Evolutionary conservation across 1,140 invertebrate genomes (phyloP).

Genomic region (Penaeus chinensis): DNA sequence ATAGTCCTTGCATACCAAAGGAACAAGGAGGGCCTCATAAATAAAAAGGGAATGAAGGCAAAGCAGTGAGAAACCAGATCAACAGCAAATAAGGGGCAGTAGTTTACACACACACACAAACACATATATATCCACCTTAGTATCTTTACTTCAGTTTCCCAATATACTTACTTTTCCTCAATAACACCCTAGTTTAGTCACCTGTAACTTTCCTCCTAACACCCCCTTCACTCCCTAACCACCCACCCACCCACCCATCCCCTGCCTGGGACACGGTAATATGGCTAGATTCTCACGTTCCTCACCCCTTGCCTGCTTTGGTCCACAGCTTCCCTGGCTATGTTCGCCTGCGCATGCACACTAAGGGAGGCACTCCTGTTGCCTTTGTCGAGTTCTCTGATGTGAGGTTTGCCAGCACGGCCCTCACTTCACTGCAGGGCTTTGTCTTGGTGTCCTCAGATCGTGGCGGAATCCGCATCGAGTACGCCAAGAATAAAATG

Average conservation of each 20-base stretch:
- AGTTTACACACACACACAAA: background rate
- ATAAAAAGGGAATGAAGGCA: no score
- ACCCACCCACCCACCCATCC: slow-evolving; percentile 49
- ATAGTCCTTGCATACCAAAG: no score
- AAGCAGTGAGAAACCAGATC: no score
- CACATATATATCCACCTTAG: background rate
- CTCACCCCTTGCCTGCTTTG: slow-evolving; percentile 57
- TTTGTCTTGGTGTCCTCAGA: slow-evolving; percentile 94
- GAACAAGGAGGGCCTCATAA: no score
- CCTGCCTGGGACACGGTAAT: slow-evolving; percentile 66
- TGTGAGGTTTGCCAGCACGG: slow-evolving; percentile 87
- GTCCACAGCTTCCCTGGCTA: slow-evolving; percentile 93
- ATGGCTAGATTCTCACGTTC: slow-evolving; percentile 38
- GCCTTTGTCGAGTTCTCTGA: slow-evolving; percentile 98
- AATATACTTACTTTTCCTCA: background rate
- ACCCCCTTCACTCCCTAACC: slow-evolving; percentile 46
- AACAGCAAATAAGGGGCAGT: no score
- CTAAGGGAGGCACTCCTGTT: slow-evolving; percentile 90
- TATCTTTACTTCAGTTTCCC: background rate
- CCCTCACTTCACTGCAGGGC: slow-evolving; percentile 92
- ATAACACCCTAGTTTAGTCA: background rate
- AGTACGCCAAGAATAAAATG: slow-evolving; percentile 99
- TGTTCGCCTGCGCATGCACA: slow-evolving; percentile 96
- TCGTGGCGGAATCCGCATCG: slow-evolving; percentile 94
- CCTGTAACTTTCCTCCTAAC: background rate